Evolutionary conservation across 2,888 invertebrate species (phyloP).

Genomic region (Myopa testacea): DNA sequence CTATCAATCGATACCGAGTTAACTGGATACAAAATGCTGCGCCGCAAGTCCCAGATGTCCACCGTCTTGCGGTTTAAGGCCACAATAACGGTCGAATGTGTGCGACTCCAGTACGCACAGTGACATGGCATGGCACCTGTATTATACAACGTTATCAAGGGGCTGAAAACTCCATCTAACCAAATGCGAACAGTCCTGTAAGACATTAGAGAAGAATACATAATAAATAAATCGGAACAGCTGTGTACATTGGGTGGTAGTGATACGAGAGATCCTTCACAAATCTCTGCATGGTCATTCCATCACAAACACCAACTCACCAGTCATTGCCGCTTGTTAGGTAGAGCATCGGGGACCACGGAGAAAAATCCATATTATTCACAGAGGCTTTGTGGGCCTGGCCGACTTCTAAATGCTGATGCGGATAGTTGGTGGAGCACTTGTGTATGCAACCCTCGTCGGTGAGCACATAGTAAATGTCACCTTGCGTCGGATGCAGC

Average conservation of each 20-base stretch:
- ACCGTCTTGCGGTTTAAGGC: constrained; percentile 75
- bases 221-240: not conserved
- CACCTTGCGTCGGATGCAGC: constrained; percentile 74
- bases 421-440: constrained; percentile 85
- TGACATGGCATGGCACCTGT: constrained; percentile 69
- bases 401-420: constrained; percentile 78
- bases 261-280: too few species aligned
- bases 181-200: constrained; percentile 75
- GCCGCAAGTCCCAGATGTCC: constrained; percentile 83
- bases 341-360: constrained; percentile 77
- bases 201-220: not conserved
- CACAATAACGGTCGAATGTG: constrained; percentile 79
- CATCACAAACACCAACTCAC: constrained; percentile 51
- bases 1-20: constrained; percentile 55
- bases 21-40: constrained; percentile 77
- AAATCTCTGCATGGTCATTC: not conserved
- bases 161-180: constrained; percentile 77
- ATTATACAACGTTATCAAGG: constrained; percentile 72
- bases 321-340: constrained; percentile 85
- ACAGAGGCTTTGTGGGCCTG: constrained; percentile 85
- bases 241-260: not conserved
- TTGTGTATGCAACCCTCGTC: constrained; percentile 86
- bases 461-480: constrained; percentile 83
- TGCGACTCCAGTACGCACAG: constrained; percentile 79
- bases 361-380: constrained; percentile 78